A percentile compares a stretch with the other conserved stretches of the same genome.
phyloP scores from a whole-genome alignment of 2,888 invertebrate species.

The Rhodophaea formosa region DNA sequence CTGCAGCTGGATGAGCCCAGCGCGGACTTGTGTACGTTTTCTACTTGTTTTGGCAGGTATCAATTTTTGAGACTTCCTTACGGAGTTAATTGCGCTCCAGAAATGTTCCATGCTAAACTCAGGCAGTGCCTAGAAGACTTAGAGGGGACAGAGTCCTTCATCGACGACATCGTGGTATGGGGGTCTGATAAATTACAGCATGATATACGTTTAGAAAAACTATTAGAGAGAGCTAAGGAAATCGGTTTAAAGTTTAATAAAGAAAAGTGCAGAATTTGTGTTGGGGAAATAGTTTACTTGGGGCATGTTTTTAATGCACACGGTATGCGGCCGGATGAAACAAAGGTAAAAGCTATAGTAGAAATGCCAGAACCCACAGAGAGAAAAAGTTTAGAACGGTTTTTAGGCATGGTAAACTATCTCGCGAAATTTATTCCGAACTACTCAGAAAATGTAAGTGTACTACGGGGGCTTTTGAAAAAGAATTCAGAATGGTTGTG shows the following conservation, averaged over 20 bases:
- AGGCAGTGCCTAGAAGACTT: constrained; percentile 6
- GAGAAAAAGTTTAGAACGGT: neutral
- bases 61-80: neutral
- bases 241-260: no score
- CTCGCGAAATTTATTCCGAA: neutral
- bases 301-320: neutral
- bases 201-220: neutral
- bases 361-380: neutral
- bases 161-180: neutral
- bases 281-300: neutral
- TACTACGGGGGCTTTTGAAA: neutral
- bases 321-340: constrained; percentile 12
- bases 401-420: neutral
- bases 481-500: neutral
- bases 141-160: neutral
- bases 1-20: neutral
- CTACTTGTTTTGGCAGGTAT: neutral
- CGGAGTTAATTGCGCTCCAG: neutral
- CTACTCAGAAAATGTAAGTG: neutral
- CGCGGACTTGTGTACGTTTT: neutral
- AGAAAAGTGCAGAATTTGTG: no score
- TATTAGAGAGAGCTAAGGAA: neutral
- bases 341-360: no score
- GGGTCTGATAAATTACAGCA: neutral
- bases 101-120: constrained; percentile 12